phyloP scores from a whole-genome alignment of 2,888 invertebrate species.

The Notocelia uddmanniana region DNA sequence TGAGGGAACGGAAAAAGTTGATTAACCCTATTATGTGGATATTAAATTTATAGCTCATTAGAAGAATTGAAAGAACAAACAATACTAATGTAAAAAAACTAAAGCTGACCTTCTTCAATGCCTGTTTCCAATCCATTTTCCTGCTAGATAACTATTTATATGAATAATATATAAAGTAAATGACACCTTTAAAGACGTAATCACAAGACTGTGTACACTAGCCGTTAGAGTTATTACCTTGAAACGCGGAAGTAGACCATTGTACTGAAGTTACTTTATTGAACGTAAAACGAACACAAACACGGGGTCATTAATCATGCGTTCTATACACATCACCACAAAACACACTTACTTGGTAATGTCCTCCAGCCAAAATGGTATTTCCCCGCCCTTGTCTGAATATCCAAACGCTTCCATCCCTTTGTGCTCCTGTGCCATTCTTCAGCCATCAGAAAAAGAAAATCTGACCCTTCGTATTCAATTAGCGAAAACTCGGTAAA shows the following conservation, averaged over 20 bases:
- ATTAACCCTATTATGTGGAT: no score
- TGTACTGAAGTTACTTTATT: conserved; percentile 56
- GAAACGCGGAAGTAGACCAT: conserved; percentile 61
- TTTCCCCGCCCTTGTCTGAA: conserved; percentile 64
- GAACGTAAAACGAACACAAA: conserved; percentile 48
- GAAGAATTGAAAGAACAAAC: no score
- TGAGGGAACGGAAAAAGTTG: no score
- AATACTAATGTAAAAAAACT: no score
- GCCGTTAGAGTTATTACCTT: conserved; percentile 57
- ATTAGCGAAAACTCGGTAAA: conserved; percentile 25
- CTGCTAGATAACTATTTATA: background rate
- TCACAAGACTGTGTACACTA: conserved; percentile 18
- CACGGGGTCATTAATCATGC: conserved; percentile 60
- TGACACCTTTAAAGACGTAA: conserved; percentile 3
- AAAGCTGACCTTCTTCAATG: no score
- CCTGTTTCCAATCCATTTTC: no score
- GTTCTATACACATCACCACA: conserved; percentile 47
- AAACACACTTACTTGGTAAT: conserved; percentile 73
- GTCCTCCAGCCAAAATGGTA: conserved; percentile 78
- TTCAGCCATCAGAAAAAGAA: conserved; percentile 69
- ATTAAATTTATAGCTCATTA: no score
- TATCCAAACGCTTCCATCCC: conserved; percentile 70
- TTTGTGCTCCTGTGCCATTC: conserved; percentile 75
- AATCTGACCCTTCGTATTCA: conserved; percentile 25
- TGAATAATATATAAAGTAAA: background rate